Evolutionary conservation across 2,113 vertebrate species (phyloP), one percentile per base, ranked within the genome.

Genomic region (Tichodroma muraria): DNA sequence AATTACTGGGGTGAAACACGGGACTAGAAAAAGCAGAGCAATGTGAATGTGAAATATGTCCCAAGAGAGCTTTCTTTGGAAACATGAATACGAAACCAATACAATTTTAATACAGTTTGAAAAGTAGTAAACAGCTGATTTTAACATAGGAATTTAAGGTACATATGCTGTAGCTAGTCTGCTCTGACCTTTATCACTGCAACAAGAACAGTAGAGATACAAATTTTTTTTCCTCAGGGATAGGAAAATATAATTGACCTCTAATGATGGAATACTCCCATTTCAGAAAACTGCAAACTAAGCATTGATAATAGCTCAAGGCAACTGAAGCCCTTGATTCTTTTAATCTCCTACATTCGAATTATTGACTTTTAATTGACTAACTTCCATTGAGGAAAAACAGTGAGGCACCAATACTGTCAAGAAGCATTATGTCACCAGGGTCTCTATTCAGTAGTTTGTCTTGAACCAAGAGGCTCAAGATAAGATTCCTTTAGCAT

Each of bases 261-360:
- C 70, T 80, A 88, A 85, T 25, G 16, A 88, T 28, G 38, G 82
- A 90, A 88, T 92, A 84, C 85, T 93, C 92, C 66, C 49, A 44
- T 86, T 94, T 92, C 54, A 85, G 47, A 93, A 95, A 96, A 78
- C 64, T 88, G 85, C 80, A 91, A 90, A 84, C 92, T 88, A 96
- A 94, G 76, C 94, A 96, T 94, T 88, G 96, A 96, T 91, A 93
- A 95, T 92, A 88, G 94, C 96, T 94, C 56, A 81, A 90, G 94
- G 94, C 92, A 86, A 92, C 40, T 47, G 44, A 93, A 96, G 94
- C 47, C 94, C 88, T 90, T 64, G 88, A 78, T 68, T 83, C 50
- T 73, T 96, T 94, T 44, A 75, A 72, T 73, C 88, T 93, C 47
- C 63, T 75, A 13, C 69, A 91, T 91, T 66, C 38, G 88, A 83